Evolutionary conservation across 2,797 vertebrate genomes (phyloP), one percentile per base, ranked within the genome.

Genomic region (Oophaga sylvatica): DNA sequence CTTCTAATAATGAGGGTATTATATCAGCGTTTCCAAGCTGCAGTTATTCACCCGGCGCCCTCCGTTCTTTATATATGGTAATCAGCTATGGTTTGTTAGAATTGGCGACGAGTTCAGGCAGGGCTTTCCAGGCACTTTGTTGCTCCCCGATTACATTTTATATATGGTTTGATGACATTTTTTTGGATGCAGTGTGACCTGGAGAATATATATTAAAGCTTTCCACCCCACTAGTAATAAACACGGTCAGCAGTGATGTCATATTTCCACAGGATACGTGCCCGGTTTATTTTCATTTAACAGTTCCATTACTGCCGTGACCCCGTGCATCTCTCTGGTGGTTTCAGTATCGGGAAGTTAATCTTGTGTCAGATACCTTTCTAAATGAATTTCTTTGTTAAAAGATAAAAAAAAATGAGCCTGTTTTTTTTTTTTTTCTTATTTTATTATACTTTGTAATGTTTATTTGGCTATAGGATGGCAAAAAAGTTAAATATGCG

Each of bases 361-460:
- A 73, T 73, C 71, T 73, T 10, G 70, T 73, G 71, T 73, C 71
- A 73, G 2, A 73, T 22, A 19, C 71, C 70, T 73, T 45, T 45
- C 71, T 22, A 12, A 73, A 45, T 45, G 9, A 73, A 73, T 73
- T 48, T 73, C 70, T 31, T 11, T 73, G 71, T 73, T 22, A 45
- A 45, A 45, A 19, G 2, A 19, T 31, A 29, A 70, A 70, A 29
- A 70, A 70, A 70, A 70, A 70, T 17, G 13, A 70, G 26, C 2
- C 67, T 8, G 15, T 8, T 4, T 31, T 3, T 41, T 41, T 41
- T 41, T 41, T 2, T 41, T 41, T 41, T 41, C 5, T 41, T 41
- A 3, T 1, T 31, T 31, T 70, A 35, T 31, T 16, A 35, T 67
- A 13, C 48, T 3, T 11, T 59, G 13, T 5, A 1, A 59, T 59